Evolutionary conservation across 2,888 invertebrate genomes (phyloP).

Genomic region (Chymomyza procnemis): DNA sequence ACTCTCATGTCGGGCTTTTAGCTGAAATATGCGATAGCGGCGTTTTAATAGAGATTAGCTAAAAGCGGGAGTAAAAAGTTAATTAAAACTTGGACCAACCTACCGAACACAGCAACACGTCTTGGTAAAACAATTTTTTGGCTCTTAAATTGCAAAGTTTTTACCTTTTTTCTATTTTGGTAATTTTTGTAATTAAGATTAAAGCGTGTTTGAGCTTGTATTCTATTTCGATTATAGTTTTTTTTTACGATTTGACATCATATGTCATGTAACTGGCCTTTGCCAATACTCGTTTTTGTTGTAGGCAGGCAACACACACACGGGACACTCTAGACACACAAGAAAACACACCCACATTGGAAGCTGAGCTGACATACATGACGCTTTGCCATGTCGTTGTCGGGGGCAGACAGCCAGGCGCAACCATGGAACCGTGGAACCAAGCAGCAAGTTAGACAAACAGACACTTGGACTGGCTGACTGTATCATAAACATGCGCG

Average conservation of each 20-base stretch:
- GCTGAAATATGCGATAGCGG: not conserved
- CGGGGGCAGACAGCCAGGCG: not conserved
- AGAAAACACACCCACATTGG: constrained; percentile 31
- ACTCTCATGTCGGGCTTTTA: not conserved
- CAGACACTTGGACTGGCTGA: constrained; percentile 42
- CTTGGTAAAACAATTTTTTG: not conserved
- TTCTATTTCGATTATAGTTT: not conserved
- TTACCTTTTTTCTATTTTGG: not conserved
- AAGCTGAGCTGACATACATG: constrained; percentile 56
- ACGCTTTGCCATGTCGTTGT: constrained; percentile 52
- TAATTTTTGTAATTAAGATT: not conserved
- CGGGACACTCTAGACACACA: too few relatives aligned
- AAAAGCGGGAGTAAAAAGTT: not conserved
- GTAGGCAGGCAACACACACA: constrained; percentile 38
- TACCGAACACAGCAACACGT: constrained; percentile 22
- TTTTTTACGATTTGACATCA: constrained; percentile 48
- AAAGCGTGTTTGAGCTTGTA: not conserved
- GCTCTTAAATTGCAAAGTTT: not conserved
- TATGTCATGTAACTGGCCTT: constrained; percentile 52
- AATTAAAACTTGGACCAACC: not conserved
- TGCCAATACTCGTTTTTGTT: constrained; percentile 32
- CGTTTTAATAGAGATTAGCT: not conserved
- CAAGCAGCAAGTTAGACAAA: not conserved
- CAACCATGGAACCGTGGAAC: not conserved
- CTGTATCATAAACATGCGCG: constrained; percentile 14